Evolutionary conservation across 1,140 invertebrate genomes (phyloP), one percentile per base, ranked within the genome.

Genomic region (Luehdorfia chinensis): DNA sequence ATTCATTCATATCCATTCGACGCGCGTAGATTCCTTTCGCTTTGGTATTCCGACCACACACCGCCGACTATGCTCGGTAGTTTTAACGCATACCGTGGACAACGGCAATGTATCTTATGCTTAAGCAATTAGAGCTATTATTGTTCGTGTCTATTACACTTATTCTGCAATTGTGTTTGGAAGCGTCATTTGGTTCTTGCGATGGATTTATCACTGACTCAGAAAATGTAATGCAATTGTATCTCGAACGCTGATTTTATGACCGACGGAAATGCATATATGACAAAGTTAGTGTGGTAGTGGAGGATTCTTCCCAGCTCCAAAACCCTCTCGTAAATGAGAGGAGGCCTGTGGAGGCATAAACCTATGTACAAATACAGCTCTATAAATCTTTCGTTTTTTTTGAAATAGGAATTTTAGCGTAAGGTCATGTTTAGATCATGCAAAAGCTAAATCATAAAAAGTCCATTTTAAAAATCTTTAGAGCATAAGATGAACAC

Each of bases 241-340:
- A 37, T 37, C 15, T 37, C 34, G 34, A 37, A 37, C 18, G 34
- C 18, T 37, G 34, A 37, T 37, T 37, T 12, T 37, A 37, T 23
- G 18, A 33, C 32, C 15, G 11, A 16, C 18, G 7, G 32, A 9
- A 8, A 33, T 32, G 16, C 18, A 18, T n/a, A 33, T 13, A n/a
- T 14, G 13, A 8, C 4, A 33, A 33, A n/a, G n/a, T n/a, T n/a
- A n/a, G n/a, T n/a, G n/a, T n/a, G n/a, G n/a, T n/a, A n/a, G n/a
- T n/a, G n/a, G n/a, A n/a, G n/a, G n/a, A n/a, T n/a, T n/a, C n/a
- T n/a, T n/a, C n/a, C n/a, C n/a, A n/a, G n/a, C n/a, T n/a, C n/a
- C n/a, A n/a, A n/a, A n/a, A n/a, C n/a, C n/a, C n/a, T n/a, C n/a
- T n/a, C n/a, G n/a, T n/a, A n/a, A n/a, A n/a, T n/a, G n/a, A n/a